Conservation (phyloP, 2,797 vertebrate species). For the Cuculus canorus region DNA sequence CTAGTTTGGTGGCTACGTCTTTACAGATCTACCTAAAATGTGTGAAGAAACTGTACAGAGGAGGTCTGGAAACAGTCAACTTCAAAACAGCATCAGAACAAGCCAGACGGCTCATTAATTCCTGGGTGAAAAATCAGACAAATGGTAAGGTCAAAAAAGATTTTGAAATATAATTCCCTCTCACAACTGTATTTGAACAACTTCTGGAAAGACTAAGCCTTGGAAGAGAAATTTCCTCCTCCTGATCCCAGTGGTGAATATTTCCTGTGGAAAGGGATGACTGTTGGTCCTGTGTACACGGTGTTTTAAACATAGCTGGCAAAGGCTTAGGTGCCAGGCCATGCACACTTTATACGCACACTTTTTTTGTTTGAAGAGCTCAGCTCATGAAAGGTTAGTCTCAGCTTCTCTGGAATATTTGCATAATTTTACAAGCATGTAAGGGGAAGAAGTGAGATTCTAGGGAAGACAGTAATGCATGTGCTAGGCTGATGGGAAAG, state of each 20-base stretch:
- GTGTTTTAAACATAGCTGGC: background rate
- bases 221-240: background rate
- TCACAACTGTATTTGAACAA: background rate
- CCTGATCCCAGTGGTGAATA: background rate
- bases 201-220: background rate
- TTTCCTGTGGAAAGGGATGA: background rate
- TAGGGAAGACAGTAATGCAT: background rate
- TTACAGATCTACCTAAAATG: slow-evolving; percentile 58
- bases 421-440: background rate
- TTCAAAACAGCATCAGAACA: slow-evolving; percentile 73
- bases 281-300: background rate
- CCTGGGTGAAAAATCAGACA: slow-evolving; percentile 86
- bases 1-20: background rate
- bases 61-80: slow-evolving; percentile 82
- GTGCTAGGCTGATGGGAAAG: background rate
- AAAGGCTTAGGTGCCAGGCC: background rate
- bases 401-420: background rate
- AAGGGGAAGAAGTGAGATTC: background rate
- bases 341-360: background rate
- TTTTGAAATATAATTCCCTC: background rate
- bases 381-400: background rate
- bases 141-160: slow-evolving; percentile 71
- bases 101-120: slow-evolving; percentile 83
- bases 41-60: slow-evolving; percentile 76
- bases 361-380: background rate